Percentiles rank a stretch among this genome's conserved stretches.
Evolutionary conservation across 1,140 invertebrate species (phyloP).

Genomic region (Daktulosphaira vitifoliae): DNA sequence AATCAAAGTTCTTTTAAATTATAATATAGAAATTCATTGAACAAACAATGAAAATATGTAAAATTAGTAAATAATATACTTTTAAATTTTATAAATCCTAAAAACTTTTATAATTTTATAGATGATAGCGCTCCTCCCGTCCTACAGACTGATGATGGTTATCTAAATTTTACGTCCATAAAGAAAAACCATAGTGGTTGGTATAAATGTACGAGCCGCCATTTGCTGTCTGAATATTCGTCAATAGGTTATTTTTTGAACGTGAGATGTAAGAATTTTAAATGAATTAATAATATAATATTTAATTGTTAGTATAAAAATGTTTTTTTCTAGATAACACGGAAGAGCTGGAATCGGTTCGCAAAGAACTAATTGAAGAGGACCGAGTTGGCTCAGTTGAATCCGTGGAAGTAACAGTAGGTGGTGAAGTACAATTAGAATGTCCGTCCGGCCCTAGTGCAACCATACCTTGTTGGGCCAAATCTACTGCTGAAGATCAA

Average conservation of each 20-base stretch:
- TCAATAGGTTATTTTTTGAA: conserved; percentile 84
- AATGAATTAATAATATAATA: too few relatives aligned
- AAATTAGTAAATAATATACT: background rate
- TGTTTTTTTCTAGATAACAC: background rate
- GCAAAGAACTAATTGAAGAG: conserved; percentile 39
- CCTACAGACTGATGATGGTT: conserved; percentile 61
- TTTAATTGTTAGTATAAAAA: background rate
- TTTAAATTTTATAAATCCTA: background rate
- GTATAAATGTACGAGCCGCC: conserved; percentile 78
- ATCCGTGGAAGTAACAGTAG: conserved; percentile 64
- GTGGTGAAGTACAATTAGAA: conserved; percentile 71
- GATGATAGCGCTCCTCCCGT: conserved; percentile 52
- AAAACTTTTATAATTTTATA: conserved; percentile 40
- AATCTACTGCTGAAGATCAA: conserved; percentile 38
- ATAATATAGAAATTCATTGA: too few relatives aligned
- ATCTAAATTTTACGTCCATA: conserved; percentile 72
- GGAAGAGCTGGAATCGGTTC: conserved; percentile 4
- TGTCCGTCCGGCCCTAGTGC: conserved; percentile 60
- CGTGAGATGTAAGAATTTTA: conserved; percentile 62
- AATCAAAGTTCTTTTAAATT: conserved; percentile 30
- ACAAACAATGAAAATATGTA: background rate
- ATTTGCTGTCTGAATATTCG: conserved; percentile 71
- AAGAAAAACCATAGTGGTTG: conserved; percentile 68
- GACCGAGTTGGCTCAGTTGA: conserved; percentile 46
- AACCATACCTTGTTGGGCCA: conserved; percentile 48